A percentile compares a stretch with the other conserved stretches of the same genome.
These are phyloP conservation scores for Epinotia ramella DNA, from an alignment of 2,888 invertebrate species.

Conservation along the genomic window DNA sequence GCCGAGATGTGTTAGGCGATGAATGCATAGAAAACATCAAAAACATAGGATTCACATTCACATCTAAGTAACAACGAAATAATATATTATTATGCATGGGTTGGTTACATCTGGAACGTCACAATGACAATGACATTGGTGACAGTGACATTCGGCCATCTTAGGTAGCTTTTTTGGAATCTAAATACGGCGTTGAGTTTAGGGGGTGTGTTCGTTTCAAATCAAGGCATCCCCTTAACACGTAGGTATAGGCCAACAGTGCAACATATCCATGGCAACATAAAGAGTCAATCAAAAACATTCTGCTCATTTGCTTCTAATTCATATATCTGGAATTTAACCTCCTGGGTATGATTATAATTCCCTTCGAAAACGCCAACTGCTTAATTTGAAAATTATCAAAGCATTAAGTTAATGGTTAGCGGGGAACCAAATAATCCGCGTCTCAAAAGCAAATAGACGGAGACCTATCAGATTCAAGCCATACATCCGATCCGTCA, in stretches of 20 bases:
- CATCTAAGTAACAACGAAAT: too few species aligned
- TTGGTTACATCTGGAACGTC: too few species aligned
- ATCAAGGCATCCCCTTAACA: too few species aligned
- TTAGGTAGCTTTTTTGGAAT: too few species aligned
- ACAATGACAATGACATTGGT: too few species aligned
- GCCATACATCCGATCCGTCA: not conserved
- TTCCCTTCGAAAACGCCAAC: not conserved
- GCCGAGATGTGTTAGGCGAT: too few species aligned
- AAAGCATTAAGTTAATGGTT: slow-evolving; percentile 2
- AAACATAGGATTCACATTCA: too few species aligned
- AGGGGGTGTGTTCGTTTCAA: too few species aligned
- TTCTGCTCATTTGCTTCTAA: not conserved
- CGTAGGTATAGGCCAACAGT: not conserved
- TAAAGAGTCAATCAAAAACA: not conserved
- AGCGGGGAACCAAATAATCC: not conserved
- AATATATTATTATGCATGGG: too few species aligned
- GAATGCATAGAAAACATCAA: too few species aligned
- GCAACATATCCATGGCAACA: not conserved
- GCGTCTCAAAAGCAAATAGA: not conserved
- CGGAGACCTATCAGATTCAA: not conserved
- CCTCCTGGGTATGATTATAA: not conserved
- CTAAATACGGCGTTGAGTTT: too few species aligned
- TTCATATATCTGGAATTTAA: not conserved
- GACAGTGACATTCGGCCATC: too few species aligned
- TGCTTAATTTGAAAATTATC: not conserved